A percentile compares a stretch with the other conserved stretches of the same genome.
Evolutionary conservation across 1,140 invertebrate species (phyloP).

Genomic region (Drosophila leontia): DNA sequence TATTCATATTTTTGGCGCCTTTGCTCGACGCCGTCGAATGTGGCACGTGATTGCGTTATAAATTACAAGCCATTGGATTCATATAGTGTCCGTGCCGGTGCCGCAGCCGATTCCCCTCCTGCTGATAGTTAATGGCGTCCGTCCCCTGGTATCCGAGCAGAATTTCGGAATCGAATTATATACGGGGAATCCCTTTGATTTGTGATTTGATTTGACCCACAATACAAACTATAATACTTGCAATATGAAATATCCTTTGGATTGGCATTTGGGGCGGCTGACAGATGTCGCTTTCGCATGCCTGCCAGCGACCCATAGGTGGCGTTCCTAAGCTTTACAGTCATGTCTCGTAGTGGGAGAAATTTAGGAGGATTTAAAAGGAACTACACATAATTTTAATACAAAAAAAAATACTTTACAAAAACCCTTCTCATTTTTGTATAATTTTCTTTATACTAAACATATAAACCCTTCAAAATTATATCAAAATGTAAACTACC

Average conservation of each 20-base stretch:
- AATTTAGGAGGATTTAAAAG: not conserved
- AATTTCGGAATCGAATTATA: slow-evolving; percentile 33
- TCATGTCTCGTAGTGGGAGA: not conserved
- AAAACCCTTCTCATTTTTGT: not conserved
- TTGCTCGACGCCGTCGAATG: slow-evolving; percentile 47
- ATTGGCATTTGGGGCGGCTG: slow-evolving; percentile 15
- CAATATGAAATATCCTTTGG: slow-evolving; percentile 1
- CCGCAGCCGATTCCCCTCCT: slow-evolving; percentile 5
- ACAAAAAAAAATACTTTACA: not conserved
- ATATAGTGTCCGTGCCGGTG: slow-evolving; percentile 7
- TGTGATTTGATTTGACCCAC: slow-evolving; percentile 25
- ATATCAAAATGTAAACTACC: not conserved
- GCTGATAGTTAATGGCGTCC: slow-evolving; percentile 56
- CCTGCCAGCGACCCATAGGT: slow-evolving; percentile 4
- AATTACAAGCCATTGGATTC: slow-evolving; percentile 77
- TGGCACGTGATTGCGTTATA: slow-evolving; percentile 81
- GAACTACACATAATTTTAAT: not conserved
- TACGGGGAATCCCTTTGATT: slow-evolving; percentile 22
- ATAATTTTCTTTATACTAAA: too few relatives aligned
- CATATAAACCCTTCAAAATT: not conserved
- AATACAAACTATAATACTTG: slow-evolving; percentile 1
- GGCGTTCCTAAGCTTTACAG: slow-evolving; percentile 12
- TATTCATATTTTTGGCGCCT: slow-evolving; percentile 82
- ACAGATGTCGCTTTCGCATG: slow-evolving; percentile 51
- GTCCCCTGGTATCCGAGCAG: slow-evolving; percentile 8